A percentile compares a stretch with the other conserved stretches of the same genome.
These are phyloP conservation scores for Stylophora pistillata DNA, from an alignment of 64 coral and sea anemone species.

Conservation along the genomic window DNA sequence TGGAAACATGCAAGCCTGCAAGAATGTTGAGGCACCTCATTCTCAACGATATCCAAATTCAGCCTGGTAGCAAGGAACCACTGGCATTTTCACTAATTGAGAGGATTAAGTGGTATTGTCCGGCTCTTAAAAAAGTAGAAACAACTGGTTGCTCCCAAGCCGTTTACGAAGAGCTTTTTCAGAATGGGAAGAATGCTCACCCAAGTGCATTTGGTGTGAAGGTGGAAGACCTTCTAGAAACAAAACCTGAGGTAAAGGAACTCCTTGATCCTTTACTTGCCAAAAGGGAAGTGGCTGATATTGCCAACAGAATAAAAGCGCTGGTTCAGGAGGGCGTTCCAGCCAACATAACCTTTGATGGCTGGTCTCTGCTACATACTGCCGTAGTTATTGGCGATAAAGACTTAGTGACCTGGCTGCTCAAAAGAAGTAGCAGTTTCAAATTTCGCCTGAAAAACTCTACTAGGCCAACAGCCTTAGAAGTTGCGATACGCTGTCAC, in stretches of 20 bases:
- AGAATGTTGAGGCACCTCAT: constrained; percentile 22
- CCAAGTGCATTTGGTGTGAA: neutral
- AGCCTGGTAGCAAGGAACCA: neutral
- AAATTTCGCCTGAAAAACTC: neutral
- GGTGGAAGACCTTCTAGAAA: constrained; percentile 21
- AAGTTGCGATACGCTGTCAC: neutral
- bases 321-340: constrained; percentile 34
- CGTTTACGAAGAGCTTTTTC: constrained; percentile 2
- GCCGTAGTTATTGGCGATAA: constrained; percentile 45
- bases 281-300: neutral
- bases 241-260: constrained; percentile 14
- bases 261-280: constrained; percentile 19
- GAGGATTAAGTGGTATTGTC: constrained; percentile 26
- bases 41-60: constrained; percentile 39
- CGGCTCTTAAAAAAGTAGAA: constrained; percentile 20
- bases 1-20: constrained; percentile 38
- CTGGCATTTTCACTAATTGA: constrained; percentile 1
- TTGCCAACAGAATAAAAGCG: constrained; percentile 12
- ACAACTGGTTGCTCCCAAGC: constrained; percentile 25
- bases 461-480: neutral
- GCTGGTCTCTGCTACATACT: constrained; percentile 63
- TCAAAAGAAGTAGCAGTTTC: neutral
- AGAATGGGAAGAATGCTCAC: neutral
- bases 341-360: constrained; percentile 50
- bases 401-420: constrained; percentile 45